phyloP scores from a whole-genome alignment of 2,888 invertebrate species.

The Polydrusus tereticollis region DNA sequence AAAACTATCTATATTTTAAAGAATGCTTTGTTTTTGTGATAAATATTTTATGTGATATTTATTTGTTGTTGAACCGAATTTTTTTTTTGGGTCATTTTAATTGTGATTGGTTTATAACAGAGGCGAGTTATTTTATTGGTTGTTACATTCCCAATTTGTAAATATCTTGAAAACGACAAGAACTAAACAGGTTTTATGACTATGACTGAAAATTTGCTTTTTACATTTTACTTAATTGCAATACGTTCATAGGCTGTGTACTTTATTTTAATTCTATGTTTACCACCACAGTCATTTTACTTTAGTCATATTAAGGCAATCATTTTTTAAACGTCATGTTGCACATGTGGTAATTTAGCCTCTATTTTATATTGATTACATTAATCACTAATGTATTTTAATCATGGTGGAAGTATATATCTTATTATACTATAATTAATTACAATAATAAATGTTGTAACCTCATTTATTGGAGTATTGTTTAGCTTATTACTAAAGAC shows the following conservation, averaged over 20 bases:
- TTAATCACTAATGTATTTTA: constrained; percentile 71
- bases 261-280: constrained; percentile 42
- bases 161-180: background rate
- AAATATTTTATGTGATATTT: background rate
- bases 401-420: constrained; percentile 67
- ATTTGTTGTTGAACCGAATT: background rate
- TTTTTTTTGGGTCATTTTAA: background rate
- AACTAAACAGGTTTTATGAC: background rate
- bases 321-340: constrained; percentile 67
- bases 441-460: constrained; percentile 45
- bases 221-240: constrained; percentile 33
- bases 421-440: constrained; percentile 43
- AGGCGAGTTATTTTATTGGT: no score
- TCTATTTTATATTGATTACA: constrained; percentile 69
- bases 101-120: no score
- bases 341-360: constrained; percentile 69
- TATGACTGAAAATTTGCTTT: background rate
- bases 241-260: constrained; percentile 60
- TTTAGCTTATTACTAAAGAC: background rate
- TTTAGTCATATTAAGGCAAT: constrained; percentile 63
- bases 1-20: no score
- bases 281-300: constrained; percentile 49
- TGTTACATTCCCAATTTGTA: no score
- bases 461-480: no score
- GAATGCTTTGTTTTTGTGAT: background rate